Base-by-base conservation (phyloP, 2,888 invertebrate species). In the Torymus texanus region DNA sequence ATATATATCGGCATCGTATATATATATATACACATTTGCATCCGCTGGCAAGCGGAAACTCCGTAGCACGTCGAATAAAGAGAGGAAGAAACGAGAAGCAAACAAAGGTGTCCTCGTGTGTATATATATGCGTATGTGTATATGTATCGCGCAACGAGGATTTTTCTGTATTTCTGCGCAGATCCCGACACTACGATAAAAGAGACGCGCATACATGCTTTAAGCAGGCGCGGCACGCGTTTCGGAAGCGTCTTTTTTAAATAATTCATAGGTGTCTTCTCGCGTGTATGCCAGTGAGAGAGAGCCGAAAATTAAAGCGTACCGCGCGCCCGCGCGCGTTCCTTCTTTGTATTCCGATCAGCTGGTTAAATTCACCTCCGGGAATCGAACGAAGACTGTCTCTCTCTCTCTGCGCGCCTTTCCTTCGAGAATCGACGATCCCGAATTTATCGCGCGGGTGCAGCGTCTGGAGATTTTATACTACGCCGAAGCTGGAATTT, bases 241-340 rank as follows among this genome's bases (percentile, higher is more conserved):
- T 73, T 77, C 67, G 59, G 79, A 58, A 74, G 80, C 76, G 79
- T n/a, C 41, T 82, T 83, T 84, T 84, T 83, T 84, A 83, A 83
- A 85, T 84, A 84, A 85, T 84, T 84, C 84, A 85, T 84, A 82
- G 82, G 70, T 71, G 77, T 68, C 78, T 70, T 70, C 68, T 79
- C 75, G 67, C 80, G 55, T 74, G 50, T 75, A 68, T 68, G 75
- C 24, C 3, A 24, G 2, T 2, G 24, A 29, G 41, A 8, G 41
- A 41, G 41, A 41, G 61, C 74, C 75, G 78, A 80, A 82, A 84
- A 84, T 84, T 83, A 82, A 83, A 83, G 76, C 81, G 74, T n/a
- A 65, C 58, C 59, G 70, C 51, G 70, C 70, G 62, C 62, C 1
- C 70, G 62, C 70, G 62, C 62, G 21, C 70, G 62, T 29, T 14